These are phyloP conservation scores for Aspidoscelis tigris DNA, from an alignment of 2,113 vertebrate genomes.

Conservation along the genomic window DNA sequence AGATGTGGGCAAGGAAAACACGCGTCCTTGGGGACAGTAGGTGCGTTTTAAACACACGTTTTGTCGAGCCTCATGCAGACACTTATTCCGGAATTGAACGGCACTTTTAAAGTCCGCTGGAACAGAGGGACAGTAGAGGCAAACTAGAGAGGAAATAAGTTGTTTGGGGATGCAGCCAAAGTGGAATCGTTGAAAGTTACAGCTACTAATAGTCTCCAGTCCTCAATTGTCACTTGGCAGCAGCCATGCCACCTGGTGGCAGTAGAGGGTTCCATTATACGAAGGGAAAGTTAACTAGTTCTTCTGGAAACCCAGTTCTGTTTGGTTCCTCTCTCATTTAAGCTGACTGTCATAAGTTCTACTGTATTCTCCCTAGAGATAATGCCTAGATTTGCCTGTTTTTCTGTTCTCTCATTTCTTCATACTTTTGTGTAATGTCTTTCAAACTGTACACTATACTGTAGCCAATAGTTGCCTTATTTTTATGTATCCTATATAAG, in stretches of 20 bases:
- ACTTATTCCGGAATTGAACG: no score
- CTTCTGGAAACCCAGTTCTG: neutral
- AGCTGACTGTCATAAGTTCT: neutral
- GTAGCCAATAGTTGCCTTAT: neutral
- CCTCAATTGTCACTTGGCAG: no score
- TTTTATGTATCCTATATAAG: neutral
- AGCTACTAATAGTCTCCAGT: neutral
- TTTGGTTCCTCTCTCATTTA: neutral
- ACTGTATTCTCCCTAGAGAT: neutral
- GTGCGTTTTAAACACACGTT: no score
- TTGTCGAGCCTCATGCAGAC: no score
- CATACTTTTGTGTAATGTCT: neutral
- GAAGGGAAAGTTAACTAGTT: neutral
- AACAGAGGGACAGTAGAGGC: no score
- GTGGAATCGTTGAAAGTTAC: neutral
- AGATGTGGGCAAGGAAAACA: no score
- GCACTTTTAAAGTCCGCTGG: no score
- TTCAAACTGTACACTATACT: neutral
- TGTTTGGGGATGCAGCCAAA: no score
- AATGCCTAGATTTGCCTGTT: neutral
- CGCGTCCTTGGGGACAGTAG: no score
- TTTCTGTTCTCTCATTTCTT: neutral
- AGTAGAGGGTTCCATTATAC: no score
- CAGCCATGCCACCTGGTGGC: no score
- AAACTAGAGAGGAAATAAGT: no score